These are phyloP conservation scores for Synanthedon myopaeformis DNA, from an alignment of 2,888 invertebrate species.

Conservation along the genomic window DNA sequence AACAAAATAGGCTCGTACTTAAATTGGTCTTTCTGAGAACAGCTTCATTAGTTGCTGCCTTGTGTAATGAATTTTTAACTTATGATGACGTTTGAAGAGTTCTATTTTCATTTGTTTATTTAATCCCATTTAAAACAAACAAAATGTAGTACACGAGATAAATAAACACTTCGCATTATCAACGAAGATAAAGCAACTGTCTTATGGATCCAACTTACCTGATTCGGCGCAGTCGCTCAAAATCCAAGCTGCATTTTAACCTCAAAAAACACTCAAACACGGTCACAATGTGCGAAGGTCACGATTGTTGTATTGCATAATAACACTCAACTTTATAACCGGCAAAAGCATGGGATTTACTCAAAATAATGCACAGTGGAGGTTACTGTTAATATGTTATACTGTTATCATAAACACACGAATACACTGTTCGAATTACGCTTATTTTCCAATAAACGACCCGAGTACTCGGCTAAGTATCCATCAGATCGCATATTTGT, in stretches of 20 bases:
- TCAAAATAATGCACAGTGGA: constrained; percentile 56
- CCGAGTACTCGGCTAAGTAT: constrained; percentile 42
- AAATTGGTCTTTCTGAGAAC: no score
- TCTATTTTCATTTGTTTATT: no score
- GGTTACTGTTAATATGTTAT: constrained; percentile 46
- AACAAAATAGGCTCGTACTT: no score
- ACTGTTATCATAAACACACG: constrained; percentile 67
- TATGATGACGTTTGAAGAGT: not conserved
- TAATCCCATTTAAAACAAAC: constrained; percentile 10
- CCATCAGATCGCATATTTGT: constrained; percentile 53
- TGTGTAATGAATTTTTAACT: not conserved
- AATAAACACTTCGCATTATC: constrained; percentile 42
- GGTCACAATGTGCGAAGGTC: constrained; percentile 62
- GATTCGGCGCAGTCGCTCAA: constrained; percentile 64
- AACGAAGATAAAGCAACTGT: constrained; percentile 43
- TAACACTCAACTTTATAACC: constrained; percentile 50
- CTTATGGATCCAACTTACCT: constrained; percentile 50
- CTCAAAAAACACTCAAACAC: constrained; percentile 64
- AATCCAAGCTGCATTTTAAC: constrained; percentile 69
- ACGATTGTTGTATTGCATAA: constrained; percentile 64
- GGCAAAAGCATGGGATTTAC: constrained; percentile 42
- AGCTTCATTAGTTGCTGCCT: no score
- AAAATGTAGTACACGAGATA: constrained; percentile 44
- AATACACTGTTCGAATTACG: constrained; percentile 65
- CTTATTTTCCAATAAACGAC: constrained; percentile 54